A percentile compares a stretch with the other conserved stretches of the same genome.
phyloP scores from a whole-genome alignment of 2,888 invertebrate genomes.

The Hecatera dysodea region DNA sequence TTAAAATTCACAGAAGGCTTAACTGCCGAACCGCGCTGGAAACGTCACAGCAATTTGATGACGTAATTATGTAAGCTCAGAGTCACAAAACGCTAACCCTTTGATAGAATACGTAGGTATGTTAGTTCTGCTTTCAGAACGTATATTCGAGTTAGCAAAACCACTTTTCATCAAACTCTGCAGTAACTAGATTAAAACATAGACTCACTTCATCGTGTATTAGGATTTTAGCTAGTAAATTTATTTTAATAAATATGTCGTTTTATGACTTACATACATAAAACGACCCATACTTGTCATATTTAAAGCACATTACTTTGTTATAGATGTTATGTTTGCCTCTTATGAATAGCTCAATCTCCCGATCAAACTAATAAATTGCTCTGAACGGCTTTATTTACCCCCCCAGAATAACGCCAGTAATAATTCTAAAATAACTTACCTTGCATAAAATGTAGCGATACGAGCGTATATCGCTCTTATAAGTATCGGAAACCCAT shows the following conservation, averaged over 20 bases:
- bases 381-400: conserved; percentile 66
- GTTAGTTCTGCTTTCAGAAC: conserved; percentile 16
- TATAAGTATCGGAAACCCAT: conserved; percentile 90
- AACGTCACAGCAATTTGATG: conserved; percentile 84
- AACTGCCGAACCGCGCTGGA: conserved; percentile 78
- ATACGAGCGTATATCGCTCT: conserved; percentile 82
- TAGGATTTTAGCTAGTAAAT: conserved; percentile 7
- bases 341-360: conserved; percentile 17
- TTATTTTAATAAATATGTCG: background rate
- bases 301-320: background rate
- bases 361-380: conserved; percentile 45
- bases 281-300: too few species aligned
- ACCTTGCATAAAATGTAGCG: conserved; percentile 82
- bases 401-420: conserved; percentile 70
- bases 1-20: conserved; percentile 90
- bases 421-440: conserved; percentile 82
- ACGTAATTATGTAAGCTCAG: conserved; percentile 84
- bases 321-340: background rate
- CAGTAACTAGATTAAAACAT: conserved; percentile 14
- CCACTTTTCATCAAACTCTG: conserved; percentile 20
- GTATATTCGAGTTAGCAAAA: conserved; percentile 16
- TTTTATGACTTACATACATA: too few species aligned
- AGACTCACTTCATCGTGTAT: background rate
- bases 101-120: conserved; percentile 71
- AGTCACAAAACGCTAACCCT: conserved; percentile 79